Conservation (phyloP, 2,113 vertebrate genomes). For the Colius striatus region DNA sequence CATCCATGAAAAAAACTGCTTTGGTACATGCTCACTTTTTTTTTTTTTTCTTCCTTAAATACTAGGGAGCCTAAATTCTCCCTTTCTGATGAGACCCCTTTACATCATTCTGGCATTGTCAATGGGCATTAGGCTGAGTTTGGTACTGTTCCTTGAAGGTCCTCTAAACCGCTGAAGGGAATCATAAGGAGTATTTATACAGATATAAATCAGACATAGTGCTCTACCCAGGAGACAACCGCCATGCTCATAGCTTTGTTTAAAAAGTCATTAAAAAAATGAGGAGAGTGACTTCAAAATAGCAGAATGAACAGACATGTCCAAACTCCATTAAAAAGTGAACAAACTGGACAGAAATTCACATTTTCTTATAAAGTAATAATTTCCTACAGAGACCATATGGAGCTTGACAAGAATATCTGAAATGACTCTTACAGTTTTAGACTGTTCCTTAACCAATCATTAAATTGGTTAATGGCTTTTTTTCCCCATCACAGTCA, state of each 20-base stretch:
- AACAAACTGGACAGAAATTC: neutral
- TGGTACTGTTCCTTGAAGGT: neutral
- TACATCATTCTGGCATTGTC: neutral
- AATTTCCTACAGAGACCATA: neutral
- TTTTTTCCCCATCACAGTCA: neutral
- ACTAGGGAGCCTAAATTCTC: neutral
- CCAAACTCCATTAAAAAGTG: neutral
- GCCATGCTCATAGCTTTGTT: neutral
- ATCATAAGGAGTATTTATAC: neutral
- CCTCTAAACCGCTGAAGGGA: neutral
- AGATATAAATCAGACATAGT: neutral
- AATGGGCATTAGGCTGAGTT: neutral
- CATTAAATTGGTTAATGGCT: neutral
- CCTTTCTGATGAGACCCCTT: neutral
- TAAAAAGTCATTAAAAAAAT: neutral
- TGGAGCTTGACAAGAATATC: neutral
- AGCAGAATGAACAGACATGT: neutral
- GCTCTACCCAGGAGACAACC: neutral
- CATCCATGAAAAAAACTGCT: neutral
- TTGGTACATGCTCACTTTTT: neutral
- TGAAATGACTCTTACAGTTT: neutral
- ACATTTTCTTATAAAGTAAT: neutral
- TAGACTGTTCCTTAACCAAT: neutral
- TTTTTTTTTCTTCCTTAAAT: neutral
- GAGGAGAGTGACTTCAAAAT: neutral